Percentiles rank a stretch among this genome's conserved stretches.
Conservation (phyloP, 2,113 vertebrate species). For the Lycaon pictus region DNA sequence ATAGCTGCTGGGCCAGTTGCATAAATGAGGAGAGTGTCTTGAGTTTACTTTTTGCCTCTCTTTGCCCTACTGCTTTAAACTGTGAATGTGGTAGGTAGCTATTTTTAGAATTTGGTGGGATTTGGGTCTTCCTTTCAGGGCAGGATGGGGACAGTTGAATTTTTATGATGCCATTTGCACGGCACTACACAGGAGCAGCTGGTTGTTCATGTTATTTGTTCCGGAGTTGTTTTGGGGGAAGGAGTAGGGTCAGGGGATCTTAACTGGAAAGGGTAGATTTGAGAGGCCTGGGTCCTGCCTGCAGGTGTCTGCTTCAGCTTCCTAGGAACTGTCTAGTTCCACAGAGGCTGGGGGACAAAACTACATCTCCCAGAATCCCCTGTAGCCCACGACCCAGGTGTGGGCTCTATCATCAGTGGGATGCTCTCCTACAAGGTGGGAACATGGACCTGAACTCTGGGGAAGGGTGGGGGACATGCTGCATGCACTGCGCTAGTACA, state of each 20-base stretch:
- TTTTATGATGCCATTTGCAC: not conserved
- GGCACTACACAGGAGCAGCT: not conserved
- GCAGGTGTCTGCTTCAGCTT: not conserved
- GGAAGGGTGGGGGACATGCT: no score
- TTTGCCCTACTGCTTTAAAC: not conserved
- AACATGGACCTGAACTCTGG: not conserved
- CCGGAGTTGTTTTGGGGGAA: not conserved
- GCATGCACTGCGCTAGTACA: accelerated
- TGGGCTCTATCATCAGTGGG: not conserved
- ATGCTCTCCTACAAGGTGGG: not conserved
- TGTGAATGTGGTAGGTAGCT: no score
- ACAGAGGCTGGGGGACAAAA: not conserved
- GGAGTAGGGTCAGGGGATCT: no score
- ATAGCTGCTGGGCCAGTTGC: not conserved
- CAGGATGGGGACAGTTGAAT: not conserved
- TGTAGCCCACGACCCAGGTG: not conserved
- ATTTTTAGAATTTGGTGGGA: not conserved
- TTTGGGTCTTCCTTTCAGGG: not conserved
- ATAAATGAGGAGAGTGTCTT: not conserved
- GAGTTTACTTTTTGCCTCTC: not conserved
- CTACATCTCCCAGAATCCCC: not conserved
- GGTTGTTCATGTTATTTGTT: not conserved
- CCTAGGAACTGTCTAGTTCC: no score
- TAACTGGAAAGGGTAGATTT: not conserved
- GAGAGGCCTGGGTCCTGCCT: not conserved